Conservation (phyloP, 2,888 invertebrate genomes). For the Parnassius glacialis region DNA sequence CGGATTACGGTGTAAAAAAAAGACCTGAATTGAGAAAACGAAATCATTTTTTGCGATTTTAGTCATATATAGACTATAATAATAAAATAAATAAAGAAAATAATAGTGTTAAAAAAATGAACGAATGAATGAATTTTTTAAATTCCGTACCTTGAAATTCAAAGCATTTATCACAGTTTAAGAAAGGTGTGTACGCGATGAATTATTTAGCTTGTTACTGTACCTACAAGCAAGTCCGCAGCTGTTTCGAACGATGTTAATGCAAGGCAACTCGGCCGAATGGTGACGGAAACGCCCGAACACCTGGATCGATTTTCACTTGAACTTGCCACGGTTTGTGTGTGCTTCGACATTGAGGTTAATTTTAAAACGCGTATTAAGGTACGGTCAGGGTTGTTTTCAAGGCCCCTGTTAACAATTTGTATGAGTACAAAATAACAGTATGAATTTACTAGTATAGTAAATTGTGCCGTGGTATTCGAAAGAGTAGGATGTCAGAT, state of each 20-base stretch:
- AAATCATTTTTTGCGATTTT: no score
- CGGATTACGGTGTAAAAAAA: no score
- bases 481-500: no score
- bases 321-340: constrained; percentile 56
- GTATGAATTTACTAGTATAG: no score
- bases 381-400: constrained; percentile 45
- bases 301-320: constrained; percentile 61
- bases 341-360: constrained; percentile 43
- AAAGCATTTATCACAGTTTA: constrained; percentile 18
- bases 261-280: constrained; percentile 43
- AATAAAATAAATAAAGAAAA: background rate
- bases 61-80: no score
- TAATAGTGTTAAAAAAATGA: background rate
- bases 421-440: background rate
- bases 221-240: constrained; percentile 24
- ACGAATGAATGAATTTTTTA: background rate
- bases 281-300: constrained; percentile 43
- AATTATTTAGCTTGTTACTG: constrained; percentile 36
- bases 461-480: no score
- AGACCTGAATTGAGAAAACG: no score
- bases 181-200: constrained; percentile 33
- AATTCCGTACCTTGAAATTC: background rate
- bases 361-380: constrained; percentile 42
- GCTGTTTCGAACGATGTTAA: constrained; percentile 40
- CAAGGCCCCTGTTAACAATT: constrained; percentile 31